Base-by-base conservation (phyloP, 1,140 invertebrate species). In the Macrotrachela quadricornifera region DNA sequence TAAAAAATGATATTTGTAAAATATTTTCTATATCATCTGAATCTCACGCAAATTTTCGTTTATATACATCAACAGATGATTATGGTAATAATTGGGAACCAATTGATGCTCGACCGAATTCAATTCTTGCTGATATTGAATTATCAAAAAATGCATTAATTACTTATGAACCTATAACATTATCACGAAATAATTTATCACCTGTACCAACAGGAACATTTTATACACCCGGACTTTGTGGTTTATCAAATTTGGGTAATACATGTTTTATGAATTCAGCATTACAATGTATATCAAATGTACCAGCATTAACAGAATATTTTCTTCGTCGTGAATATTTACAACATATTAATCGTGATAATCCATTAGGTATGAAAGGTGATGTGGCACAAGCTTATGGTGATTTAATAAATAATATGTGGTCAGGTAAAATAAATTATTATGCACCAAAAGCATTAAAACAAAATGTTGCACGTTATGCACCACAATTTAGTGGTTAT, bases 381-480 rank as follows among this genome's bases (percentile, higher is more conserved):
- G 70, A 77, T 60, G 72, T 80, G 42, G 78, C 77, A 9, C 67
- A 65, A 39, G 70, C 74, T n/a, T 79, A 75, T 63, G 76, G 71
- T 49, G 73, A 77, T 44, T 65, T 79, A 10, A 68, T 79, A 18
- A 70, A 74, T 49, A 62, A 68, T 12, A 74, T 80, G 61, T 79
- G 78, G 78, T 73, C 70, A 10, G 75, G 76, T 11, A 61, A 65
- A 51, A 61, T 68, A 49, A 62, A 59, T 39, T 73, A 69, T 40
- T 71, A 86, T 0, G 73, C 79, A 13, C 68, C 68, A 15, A 62
- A 62, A 37, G 54, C 61, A 36, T 77, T 88, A 49, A 86, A 86
- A 66, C 76, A 77, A 47, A 80, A 85, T 68, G 81, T 88, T 55
- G 81, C 85, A 67, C 74, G 79, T 64, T 86, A 86, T 72, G 83